These are phyloP conservation scores for Gerris buenoi DNA, from an alignment of 1,140 invertebrate species.

Conservation along the genomic window DNA sequence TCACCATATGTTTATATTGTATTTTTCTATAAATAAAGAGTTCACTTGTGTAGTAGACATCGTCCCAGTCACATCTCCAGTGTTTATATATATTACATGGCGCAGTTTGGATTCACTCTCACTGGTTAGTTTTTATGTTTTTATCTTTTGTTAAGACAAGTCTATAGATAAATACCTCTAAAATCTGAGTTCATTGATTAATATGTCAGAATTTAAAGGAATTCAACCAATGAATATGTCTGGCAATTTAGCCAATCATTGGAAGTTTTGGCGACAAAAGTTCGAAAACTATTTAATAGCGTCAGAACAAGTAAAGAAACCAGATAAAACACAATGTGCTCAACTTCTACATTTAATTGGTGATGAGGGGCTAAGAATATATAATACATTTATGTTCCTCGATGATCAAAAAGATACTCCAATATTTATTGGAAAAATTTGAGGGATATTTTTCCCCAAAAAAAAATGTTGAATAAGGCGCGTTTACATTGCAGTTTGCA, in stretches of 20 bases:
- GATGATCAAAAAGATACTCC: not conserved
- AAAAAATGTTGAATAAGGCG: not conserved
- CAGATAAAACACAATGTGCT: not conserved
- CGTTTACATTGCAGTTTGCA: not conserved
- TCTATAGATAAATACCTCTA: too few species aligned
- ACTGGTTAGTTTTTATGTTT: too few species aligned
- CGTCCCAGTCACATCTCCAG: too few species aligned
- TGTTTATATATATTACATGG: too few species aligned
- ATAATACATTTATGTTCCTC: not conserved
- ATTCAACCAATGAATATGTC: constrained; percentile 2
- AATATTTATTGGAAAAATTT: not conserved
- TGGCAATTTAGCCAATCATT: not conserved
- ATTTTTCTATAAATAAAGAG: too few species aligned
- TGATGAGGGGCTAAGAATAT: not conserved
- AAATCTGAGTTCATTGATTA: not conserved
- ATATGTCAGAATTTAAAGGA: constrained; percentile 2
- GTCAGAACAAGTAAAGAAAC: not conserved
- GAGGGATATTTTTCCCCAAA: not conserved
- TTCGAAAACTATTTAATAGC: constrained; percentile 4
- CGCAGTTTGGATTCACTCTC: too few species aligned
- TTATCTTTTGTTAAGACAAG: too few species aligned
- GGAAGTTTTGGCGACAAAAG: not conserved
- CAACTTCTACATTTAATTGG: not conserved
- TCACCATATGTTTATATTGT: too few species aligned
- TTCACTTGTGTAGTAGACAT: too few species aligned